Evolutionary conservation across 2,797 vertebrate species (phyloP).

Genomic region (Dromococcyx pavoninus): DNA sequence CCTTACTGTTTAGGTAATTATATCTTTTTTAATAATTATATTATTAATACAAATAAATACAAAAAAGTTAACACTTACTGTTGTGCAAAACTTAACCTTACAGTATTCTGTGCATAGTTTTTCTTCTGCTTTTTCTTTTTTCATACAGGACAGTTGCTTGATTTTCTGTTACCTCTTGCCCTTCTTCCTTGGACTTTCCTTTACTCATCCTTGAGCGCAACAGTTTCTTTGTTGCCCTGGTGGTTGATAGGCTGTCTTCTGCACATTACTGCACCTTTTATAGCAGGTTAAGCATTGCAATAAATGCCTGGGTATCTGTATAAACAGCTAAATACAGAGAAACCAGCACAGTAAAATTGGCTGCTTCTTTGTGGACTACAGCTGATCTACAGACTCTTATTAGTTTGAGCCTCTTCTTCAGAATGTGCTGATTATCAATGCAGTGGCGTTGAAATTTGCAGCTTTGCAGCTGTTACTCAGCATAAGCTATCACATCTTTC

Average conservation of each 20-base stretch:
- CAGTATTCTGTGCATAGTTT: not conserved
- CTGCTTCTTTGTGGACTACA: not conserved
- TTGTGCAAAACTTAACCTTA: not conserved
- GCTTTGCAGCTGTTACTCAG: not conserved
- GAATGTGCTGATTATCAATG: not conserved
- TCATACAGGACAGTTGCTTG: not conserved
- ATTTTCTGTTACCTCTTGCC: not conserved
- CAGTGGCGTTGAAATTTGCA: not conserved
- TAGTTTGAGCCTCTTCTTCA: not conserved
- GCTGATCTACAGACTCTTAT: not conserved
- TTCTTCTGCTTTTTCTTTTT: not conserved
- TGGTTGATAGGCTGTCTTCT: not conserved
- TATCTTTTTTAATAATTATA: not conserved
- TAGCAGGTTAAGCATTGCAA: not conserved
- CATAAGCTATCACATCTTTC: not conserved
- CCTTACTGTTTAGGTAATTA: not conserved
- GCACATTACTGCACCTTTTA: not conserved
- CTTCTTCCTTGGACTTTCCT: not conserved
- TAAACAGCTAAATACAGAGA: not conserved
- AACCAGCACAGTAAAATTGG: not conserved
- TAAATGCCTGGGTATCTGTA: not conserved
- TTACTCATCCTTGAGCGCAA: not conserved
- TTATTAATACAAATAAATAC: not conserved
- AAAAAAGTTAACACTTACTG: not conserved
- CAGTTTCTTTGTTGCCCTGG: not conserved